Evolutionary conservation across 2,888 invertebrate genomes (phyloP).

Genomic region (Lithodes maja): DNA sequence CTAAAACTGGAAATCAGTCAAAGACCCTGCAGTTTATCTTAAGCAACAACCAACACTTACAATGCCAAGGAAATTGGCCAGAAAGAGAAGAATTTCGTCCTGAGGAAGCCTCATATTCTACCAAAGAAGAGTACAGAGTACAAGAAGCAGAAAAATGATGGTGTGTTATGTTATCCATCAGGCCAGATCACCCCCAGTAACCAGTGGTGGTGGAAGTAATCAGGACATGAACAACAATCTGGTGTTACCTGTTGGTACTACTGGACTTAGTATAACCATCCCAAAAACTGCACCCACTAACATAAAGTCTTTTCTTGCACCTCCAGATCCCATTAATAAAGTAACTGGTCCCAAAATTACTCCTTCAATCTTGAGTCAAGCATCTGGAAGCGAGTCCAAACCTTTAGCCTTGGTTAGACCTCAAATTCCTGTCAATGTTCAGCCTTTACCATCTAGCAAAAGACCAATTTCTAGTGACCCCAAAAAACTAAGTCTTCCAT

Average conservation of each 20-base stretch:
- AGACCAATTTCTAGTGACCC: background rate
- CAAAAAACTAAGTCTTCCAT: background rate
- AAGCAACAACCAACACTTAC: background rate
- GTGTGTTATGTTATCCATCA: background rate
- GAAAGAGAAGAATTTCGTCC: background rate
- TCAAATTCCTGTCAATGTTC: background rate
- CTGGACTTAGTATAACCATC: conserved; percentile 37
- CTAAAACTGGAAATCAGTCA: background rate
- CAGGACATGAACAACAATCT: background rate
- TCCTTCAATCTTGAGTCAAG: background rate
- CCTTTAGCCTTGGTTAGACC: background rate
- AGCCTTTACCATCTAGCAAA: background rate
- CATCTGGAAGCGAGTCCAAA: background rate
- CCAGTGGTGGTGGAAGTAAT: background rate
- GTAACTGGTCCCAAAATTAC: background rate
- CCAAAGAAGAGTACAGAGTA: no score
- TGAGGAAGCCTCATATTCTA: background rate
- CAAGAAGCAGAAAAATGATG: no score
- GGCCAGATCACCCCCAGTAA: background rate
- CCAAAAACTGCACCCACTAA: conserved; percentile 30
- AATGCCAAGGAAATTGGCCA: background rate
- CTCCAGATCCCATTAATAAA: background rate
- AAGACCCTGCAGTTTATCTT: background rate
- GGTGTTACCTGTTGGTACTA: conserved; percentile 39
- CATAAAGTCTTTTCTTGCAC: conserved; percentile 26